Evolutionary conservation across 2,113 vertebrate species (phyloP), one percentile per base, ranked within the genome.

Genomic region (Archilochus colubris): DNA sequence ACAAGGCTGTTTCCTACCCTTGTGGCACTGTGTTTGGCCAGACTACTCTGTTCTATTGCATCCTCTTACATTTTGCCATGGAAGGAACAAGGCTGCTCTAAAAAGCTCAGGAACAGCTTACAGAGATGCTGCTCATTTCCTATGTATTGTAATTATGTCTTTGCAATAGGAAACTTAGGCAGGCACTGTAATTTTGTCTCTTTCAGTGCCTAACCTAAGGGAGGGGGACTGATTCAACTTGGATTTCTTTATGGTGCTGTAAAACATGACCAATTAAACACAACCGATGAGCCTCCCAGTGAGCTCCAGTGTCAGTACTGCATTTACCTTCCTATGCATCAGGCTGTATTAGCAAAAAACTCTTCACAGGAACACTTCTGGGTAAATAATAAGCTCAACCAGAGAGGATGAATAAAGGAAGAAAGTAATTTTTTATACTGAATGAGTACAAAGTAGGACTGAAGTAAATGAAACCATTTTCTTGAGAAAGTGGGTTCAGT

Each of bases 401-500:
- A 82, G 58, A 68, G 33, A 55, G 19, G 10, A 59, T 50, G 75
- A 86, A 86, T 90, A 84, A 75, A 93, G 11, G 17, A 72, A 86
- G 46, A 88, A 82, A 73, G 31, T 22, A 50, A 48, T 86, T 90
- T 91, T 94, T 92, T 70, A 61, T 84, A n/a, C 44, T 43, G 77
- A 72, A 88, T 66, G 50, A 86, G 13, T 79, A 46, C 48, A 40
- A 86, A 46, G 68, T 84, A 86, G 20, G n/a, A 69, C n/a, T 86
- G 44, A 84, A 93, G 27, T 72, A 91, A 91, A 90, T 86, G 36
- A 83, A 95, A 84, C 40, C 12, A 76, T 92, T 94, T 95, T 36
- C 81, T 90, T 90, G 83, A 95, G 83, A 88, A 94, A 93, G 80
- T 53, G 33, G 12, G 31, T 72, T 92, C 82, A 62, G 69, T 68